Percentiles rank a stretch among this genome's conserved stretches.
phyloP scores from a whole-genome alignment of 1,140 invertebrate species.

The Phthorimaea operculella region DNA sequence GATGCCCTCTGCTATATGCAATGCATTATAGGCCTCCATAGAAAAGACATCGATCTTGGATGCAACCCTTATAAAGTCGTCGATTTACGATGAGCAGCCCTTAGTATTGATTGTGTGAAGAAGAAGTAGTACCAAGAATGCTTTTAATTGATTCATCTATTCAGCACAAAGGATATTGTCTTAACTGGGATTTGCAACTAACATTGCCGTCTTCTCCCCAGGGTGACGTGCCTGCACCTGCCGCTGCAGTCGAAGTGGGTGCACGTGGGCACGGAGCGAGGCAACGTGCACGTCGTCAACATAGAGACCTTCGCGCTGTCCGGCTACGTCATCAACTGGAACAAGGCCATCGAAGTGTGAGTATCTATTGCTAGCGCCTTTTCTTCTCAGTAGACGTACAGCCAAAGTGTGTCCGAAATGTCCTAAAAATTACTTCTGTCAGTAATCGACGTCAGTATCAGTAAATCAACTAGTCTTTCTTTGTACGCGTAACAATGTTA shows the following conservation, averaged over 20 bases:
- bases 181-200: not conserved
- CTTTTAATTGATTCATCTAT: no score
- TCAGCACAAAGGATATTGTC: no score
- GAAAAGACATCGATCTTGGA: not conserved
- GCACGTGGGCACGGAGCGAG: constrained; percentile 96
- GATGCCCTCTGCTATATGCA: not conserved
- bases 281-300: constrained; percentile 98
- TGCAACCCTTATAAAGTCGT: no score
- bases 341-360: constrained; percentile 99
- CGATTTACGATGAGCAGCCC: no score
- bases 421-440: no score
- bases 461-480: no score
- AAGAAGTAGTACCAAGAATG: no score
- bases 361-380: no score
- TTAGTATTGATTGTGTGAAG: no score
- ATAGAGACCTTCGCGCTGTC: constrained; percentile 96
- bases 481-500: no score
- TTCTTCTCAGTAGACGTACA: constrained; percentile 12
- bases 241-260: constrained; percentile 98
- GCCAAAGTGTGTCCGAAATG: no score
- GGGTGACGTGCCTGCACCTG: constrained; percentile 93
- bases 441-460: no score
- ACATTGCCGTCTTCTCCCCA: constrained; percentile 56
- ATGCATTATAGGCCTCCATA: not conserved
- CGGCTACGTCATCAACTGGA: constrained; percentile 99